These are phyloP conservation scores for Ectobius pallidus DNA, from an alignment of 2,888 invertebrate genomes.

Conservation along the genomic window DNA sequence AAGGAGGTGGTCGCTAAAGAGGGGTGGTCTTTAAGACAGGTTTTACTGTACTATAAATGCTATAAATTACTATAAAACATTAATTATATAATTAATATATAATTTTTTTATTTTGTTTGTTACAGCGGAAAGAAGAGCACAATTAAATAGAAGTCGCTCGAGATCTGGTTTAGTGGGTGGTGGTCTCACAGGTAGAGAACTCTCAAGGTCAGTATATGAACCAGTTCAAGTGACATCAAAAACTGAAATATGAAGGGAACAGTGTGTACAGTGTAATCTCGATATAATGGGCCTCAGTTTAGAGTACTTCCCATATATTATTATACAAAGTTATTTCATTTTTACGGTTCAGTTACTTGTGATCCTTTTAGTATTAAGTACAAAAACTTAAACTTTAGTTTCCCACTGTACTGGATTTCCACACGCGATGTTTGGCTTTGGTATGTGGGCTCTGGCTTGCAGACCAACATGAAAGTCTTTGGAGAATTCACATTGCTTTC, in stretches of 20 bases:
- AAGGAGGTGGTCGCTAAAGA: too few species aligned
- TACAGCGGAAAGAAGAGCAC: conserved; percentile 88
- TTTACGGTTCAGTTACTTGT: too few species aligned
- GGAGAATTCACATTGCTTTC: too few species aligned
- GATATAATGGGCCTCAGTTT: neutral
- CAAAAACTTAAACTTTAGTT: neutral
- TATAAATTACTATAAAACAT: too few species aligned
- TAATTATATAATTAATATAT: too few species aligned
- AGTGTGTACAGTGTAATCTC: neutral
- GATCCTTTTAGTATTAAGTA: neutral
- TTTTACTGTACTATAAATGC: too few species aligned
- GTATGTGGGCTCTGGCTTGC: too few species aligned
- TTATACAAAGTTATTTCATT: too few species aligned
- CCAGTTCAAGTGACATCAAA: neutral
- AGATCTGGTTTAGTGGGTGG: conserved; percentile 31
- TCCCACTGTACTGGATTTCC: too few species aligned
- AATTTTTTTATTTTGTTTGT: conserved; percentile 51
- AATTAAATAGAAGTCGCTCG: conserved; percentile 86
- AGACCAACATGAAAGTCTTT: too few species aligned
- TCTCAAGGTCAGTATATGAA: conserved; percentile 65
- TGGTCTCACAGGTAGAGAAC: conserved; percentile 63
- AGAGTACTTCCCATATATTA: neutral
- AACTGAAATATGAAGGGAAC: neutral
- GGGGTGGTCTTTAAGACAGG: too few species aligned
- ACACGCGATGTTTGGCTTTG: too few species aligned